These are phyloP conservation scores for Prochilodus magdalenae DNA, from an alignment of 2,113 vertebrate species.

Conservation along the genomic window DNA sequence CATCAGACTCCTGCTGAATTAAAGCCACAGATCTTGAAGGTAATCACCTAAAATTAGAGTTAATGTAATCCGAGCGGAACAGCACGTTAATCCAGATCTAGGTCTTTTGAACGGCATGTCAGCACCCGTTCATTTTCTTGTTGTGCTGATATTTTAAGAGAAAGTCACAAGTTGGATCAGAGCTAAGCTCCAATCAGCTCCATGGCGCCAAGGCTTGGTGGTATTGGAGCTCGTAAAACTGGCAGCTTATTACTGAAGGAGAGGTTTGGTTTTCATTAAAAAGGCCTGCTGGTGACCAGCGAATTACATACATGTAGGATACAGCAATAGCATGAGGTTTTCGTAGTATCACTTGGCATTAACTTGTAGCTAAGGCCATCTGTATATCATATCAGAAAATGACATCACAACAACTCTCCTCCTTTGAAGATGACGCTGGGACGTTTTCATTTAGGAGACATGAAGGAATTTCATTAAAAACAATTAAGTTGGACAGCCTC, in stretches of 20 bases:
- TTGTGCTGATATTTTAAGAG: conserved; percentile 65
- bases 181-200: conserved; percentile 55
- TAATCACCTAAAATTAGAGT: not conserved
- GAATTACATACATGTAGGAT: conserved; percentile 12
- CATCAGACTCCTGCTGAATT: not conserved
- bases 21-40: not conserved
- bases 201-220: conserved; percentile 64
- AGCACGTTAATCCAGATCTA: not conserved
- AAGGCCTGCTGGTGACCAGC: not conserved
- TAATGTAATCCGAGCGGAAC: not conserved
- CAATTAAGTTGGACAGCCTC: not conserved
- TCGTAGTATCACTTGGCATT: not conserved
- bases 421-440: not conserved
- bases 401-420: not conserved
- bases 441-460: not conserved
- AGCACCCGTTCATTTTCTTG: conserved; percentile 57
- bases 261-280: conserved; percentile 69
- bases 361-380: not conserved
- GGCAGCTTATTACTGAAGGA: conserved; percentile 58
- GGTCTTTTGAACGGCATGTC: conserved; percentile 45
- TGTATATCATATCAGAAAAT: not conserved
- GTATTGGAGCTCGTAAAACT: conserved; percentile 62
- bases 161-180: conserved; percentile 67
- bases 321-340: not conserved
- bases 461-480: not conserved